A percentile compares a stretch with the other conserved stretches of the same genome.
Conservation (phyloP, 2,113 vertebrate genomes). For the Engystomops pustulosus region DNA sequence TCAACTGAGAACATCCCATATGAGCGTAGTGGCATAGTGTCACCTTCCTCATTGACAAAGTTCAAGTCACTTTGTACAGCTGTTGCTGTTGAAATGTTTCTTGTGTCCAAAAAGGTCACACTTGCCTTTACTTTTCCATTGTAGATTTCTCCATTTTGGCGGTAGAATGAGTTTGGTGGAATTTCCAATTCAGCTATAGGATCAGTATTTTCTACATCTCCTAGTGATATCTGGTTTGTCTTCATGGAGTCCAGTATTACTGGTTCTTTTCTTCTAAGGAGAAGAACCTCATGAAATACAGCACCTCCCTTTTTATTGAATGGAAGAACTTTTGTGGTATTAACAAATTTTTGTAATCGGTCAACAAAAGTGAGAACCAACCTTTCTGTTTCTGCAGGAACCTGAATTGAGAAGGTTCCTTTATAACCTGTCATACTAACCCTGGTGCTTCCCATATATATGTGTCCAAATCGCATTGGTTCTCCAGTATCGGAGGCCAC, state of each 20-base stretch:
- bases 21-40: constrained; percentile 87
- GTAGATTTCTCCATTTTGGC: constrained; percentile 88
- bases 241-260: constrained; percentile 81
- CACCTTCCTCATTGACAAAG: constrained; percentile 88
- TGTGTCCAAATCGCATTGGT: constrained; percentile 93
- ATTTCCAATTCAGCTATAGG: constrained; percentile 91
- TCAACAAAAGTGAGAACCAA: constrained; percentile 96
- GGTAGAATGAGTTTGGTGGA: constrained; percentile 89
- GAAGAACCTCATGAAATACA: constrained; percentile 92
- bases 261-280: constrained; percentile 85
- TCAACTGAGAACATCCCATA: constrained; percentile 98
- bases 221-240: constrained; percentile 86
- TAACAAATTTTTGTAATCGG: constrained; percentile 93
- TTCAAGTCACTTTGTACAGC: constrained; percentile 94
- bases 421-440: constrained; percentile 96
- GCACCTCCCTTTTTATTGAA: constrained; percentile 91
- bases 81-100: constrained; percentile 84
- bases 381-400: constrained; percentile 86
- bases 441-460: constrained; percentile 86
- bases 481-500: constrained; percentile 89
- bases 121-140: constrained; percentile 91
- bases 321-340: constrained; percentile 94
- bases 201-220: constrained; percentile 83
- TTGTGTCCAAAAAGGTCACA: constrained; percentile 92
- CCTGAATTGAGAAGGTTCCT: constrained; percentile 91